These are phyloP conservation scores for Agrotis ipsilon DNA, from an alignment of 2,888 invertebrate genomes.

Conservation along the genomic window DNA sequence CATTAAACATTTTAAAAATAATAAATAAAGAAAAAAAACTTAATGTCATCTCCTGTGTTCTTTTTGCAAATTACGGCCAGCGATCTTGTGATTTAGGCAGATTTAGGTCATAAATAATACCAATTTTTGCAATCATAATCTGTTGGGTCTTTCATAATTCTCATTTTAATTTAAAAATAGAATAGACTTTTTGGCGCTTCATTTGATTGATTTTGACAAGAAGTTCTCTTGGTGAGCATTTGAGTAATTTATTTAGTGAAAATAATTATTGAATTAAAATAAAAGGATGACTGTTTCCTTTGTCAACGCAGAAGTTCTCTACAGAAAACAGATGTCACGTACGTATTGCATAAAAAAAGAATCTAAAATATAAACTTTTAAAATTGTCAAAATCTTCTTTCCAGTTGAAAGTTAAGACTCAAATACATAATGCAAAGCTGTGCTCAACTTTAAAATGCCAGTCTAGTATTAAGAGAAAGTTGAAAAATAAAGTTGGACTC, in stretches of 20 bases:
- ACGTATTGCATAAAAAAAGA: neutral
- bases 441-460: slow-evolving; percentile 47
- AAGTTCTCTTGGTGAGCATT: too few species aligned
- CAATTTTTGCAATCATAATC: neutral
- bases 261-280: too few species aligned
- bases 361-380: neutral
- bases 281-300: too few species aligned
- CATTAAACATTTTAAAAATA: neutral
- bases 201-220: too few species aligned
- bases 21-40: neutral
- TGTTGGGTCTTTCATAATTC: neutral
- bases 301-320: too few species aligned
- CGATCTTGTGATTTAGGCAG: neutral
- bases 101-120: slow-evolving; percentile 6
- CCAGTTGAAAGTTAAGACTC: slow-evolving; percentile 13
- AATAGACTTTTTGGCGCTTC: neutral
- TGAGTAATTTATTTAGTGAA: too few species aligned
- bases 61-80: neutral
- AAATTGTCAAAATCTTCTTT: slow-evolving; percentile 16
- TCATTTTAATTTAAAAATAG: neutral
- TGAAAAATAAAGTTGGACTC: slow-evolving; percentile 39
- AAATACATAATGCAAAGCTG: slow-evolving; percentile 48
- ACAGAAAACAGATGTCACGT: neutral
- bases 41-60: neutral
- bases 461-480: slow-evolving; percentile 28